Conservation (phyloP, 2,797 vertebrate species). For the Argya squamiceps region DNA sequence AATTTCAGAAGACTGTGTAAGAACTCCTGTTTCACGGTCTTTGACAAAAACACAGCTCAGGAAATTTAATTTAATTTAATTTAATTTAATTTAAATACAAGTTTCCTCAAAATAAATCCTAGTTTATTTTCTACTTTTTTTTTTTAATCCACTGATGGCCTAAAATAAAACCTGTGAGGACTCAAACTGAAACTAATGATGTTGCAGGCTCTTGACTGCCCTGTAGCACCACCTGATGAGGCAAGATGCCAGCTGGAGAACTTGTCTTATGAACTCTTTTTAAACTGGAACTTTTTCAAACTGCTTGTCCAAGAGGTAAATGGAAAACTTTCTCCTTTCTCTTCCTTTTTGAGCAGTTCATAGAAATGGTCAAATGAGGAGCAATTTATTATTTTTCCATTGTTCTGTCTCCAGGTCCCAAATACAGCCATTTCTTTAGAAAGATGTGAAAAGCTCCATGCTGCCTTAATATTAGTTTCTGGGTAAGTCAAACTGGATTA, state of each 20-base stretch:
- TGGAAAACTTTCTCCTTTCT: neutral
- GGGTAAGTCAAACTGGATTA: neutral
- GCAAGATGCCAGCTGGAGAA: neutral
- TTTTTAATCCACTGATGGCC: neutral
- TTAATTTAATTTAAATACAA: neutral
- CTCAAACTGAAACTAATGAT: neutral
- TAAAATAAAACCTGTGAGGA: neutral
- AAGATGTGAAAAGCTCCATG: neutral
- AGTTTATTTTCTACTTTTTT: neutral
- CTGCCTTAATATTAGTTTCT: neutral
- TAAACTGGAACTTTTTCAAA: neutral
- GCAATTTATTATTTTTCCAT: neutral
- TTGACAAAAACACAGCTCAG: neutral
- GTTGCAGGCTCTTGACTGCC: fast-evolving
- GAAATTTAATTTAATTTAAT: neutral
- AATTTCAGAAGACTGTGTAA: neutral
- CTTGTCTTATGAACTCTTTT: neutral
- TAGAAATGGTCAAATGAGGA: neutral
- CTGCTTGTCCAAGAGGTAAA: neutral
- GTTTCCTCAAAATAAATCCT: neutral
- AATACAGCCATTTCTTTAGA: neutral
- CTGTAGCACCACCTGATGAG: fast-evolving
- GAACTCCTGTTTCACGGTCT: neutral
- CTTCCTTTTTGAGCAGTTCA: neutral
- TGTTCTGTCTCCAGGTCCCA: neutral